phyloP scores from a whole-genome alignment of 2,797 vertebrate genomes.

The Meriones psammophilus region DNA sequence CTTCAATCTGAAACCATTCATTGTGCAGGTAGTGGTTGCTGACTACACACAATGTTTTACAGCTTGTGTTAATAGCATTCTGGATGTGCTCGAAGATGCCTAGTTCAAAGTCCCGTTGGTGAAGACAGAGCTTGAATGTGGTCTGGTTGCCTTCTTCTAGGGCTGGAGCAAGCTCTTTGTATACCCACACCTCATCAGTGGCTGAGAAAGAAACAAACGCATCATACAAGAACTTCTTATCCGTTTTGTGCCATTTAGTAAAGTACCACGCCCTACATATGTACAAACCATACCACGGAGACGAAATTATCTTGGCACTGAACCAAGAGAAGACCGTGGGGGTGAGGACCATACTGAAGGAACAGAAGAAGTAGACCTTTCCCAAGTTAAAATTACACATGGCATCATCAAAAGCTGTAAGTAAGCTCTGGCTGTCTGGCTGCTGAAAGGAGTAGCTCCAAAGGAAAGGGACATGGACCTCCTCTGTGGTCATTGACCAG shows the following conservation, averaged over 20 bases:
- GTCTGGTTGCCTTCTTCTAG: conserved; percentile 87
- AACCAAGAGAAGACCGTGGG: conserved; percentile 89
- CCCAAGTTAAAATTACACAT: conserved; percentile 91
- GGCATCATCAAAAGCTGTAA: conserved; percentile 90
- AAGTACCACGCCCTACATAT: conserved; percentile 91
- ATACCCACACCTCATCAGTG: conserved; percentile 92
- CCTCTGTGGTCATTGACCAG: conserved; percentile 87
- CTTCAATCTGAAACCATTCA: conserved; percentile 95
- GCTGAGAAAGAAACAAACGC: conserved; percentile 95
- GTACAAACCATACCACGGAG: conserved; percentile 91
- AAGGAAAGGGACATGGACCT: conserved; percentile 90
- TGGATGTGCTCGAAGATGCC: conserved; percentile 93
- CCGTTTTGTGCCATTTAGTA: conserved; percentile 89
- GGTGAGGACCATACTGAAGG: conserved; percentile 86
- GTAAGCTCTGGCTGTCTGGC: conserved; percentile 75
- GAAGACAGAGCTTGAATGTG: conserved; percentile 90
- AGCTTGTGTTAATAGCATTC: conserved; percentile 91
- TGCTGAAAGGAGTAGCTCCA: conserved; percentile 87
- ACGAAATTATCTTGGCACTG: conserved; percentile 91
- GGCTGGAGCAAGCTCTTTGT: conserved; percentile 90
- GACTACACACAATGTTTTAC: conserved; percentile 93
- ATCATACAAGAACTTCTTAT: conserved; percentile 91
- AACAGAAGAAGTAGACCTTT: conserved; percentile 88
- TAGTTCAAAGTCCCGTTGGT: conserved; percentile 91
- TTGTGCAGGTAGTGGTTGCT: conserved; percentile 92